Evolutionary conservation across 2,888 invertebrate species (phyloP), one percentile per base, ranked within the genome.

Genomic region (Laspeyria flexula): DNA sequence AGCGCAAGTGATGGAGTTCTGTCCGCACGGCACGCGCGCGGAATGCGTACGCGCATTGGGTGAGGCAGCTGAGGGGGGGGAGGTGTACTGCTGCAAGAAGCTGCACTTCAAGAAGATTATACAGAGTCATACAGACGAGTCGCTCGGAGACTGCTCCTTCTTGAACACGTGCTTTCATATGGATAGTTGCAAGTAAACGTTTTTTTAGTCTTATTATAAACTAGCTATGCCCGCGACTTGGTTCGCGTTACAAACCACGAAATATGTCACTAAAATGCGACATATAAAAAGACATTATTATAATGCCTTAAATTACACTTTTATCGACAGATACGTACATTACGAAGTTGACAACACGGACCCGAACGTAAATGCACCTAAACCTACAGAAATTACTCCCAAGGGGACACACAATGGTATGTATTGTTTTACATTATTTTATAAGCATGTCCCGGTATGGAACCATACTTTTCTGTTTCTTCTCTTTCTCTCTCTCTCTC

Each of bases 101-200:
- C 92, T 99, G 38, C 99, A 99, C 90, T 99, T 99, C 81, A 96
- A 97, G 81, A 99, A 99, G 92, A 99, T 99, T 59, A 98, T 99
- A 60, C 98, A 92, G 53, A 94, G 95, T 43, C 99, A 99, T 80
- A 99, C 99, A 0, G 99, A 99, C 79, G 98, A 98, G 86, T 95
- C 97, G 0, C 92, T 99, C 0, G 99, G 99, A 0, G 99, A 99
- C 84, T 99, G 99, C 81, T 99, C 99, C 12, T 99, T 99, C 85
- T 93, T 99, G 1, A 99, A 99, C 84, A 99, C 99, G 0, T 99
- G 99, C 85, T 99, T 99, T 81, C 99, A 99, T 81, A 99, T 99
- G 99, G 99, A 99, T 68, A 98, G 97, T 30, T 99, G 99, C 95
- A 99, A 99, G 95, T 96, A 75, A 83, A 88, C 11, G 3, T 37